phyloP scores from a whole-genome alignment of 1,140 invertebrate species.

The Panagrolaimus sp. region DNA sequence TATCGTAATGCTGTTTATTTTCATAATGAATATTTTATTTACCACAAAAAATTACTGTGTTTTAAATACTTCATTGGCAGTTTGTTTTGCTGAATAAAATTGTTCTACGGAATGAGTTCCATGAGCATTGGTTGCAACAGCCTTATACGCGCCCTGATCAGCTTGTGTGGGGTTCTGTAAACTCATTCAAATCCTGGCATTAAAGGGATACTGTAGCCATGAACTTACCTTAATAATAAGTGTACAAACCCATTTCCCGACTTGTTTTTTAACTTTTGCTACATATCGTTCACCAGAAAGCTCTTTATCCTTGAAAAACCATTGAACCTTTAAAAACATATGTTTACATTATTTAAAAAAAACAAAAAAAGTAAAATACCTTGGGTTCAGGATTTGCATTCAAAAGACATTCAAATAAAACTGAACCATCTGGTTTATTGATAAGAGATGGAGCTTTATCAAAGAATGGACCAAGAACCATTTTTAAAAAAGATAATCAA shows the following conservation, averaged over 20 bases:
- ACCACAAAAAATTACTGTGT: slow-evolving; percentile 19
- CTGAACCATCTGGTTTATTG: slow-evolving; percentile 42
- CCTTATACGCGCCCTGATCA: slow-evolving; percentile 46
- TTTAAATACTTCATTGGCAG: slow-evolving; percentile 44
- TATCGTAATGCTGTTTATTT: too few relatives aligned
- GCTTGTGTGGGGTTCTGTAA: slow-evolving; percentile 40
- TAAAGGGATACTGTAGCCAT: neutral
- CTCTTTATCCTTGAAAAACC: slow-evolving; percentile 45
- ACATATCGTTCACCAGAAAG: slow-evolving; percentile 36
- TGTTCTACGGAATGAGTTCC: slow-evolving; percentile 43
- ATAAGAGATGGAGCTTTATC: slow-evolving; percentile 35
- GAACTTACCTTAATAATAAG: slow-evolving; percentile 36
- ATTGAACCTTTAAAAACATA: slow-evolving; percentile 39
- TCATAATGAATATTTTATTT: neutral
- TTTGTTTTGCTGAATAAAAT: slow-evolving; percentile 33
- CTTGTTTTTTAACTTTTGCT: slow-evolving; percentile 40
- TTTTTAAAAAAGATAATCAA: slow-evolving; percentile 9
- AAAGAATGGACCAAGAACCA: slow-evolving; percentile 35
- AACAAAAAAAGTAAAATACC: too few relatives aligned
- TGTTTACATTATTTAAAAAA: too few relatives aligned
- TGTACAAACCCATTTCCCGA: slow-evolving; percentile 42
- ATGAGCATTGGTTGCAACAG: slow-evolving; percentile 38
- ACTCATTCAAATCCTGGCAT: neutral
- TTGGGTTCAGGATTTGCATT: slow-evolving; percentile 46
- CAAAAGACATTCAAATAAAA: slow-evolving; percentile 44